Evolutionary conservation across 2,888 invertebrate species (phyloP), one percentile per base, ranked within the genome.

Genomic region (Drosophila pseudotalamancana): DNA sequence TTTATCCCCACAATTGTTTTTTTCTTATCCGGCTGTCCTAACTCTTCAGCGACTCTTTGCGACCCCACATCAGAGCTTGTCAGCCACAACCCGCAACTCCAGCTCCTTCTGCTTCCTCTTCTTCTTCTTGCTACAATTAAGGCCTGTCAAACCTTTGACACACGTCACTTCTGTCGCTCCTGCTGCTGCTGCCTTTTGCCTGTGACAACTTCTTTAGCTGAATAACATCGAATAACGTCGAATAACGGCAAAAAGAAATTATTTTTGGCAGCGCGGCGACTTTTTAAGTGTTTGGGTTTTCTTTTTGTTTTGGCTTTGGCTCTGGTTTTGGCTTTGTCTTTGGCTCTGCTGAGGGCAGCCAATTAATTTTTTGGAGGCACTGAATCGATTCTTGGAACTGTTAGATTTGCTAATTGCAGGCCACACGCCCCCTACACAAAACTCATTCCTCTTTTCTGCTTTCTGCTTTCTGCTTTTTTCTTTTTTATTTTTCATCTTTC

Each of bases 131-230:
- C 67, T 60, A 72, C 87, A 87, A 81, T 82, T 86, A 82, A 84
- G 81, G 77, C 81, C 85, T 88, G 88, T 78, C 83, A 85, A 89
- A 88, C 80, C 80, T 83, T 85, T 89, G 88, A 88, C 87, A 82
- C 83, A 77, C 77, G 77, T 71, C 72, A 61, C 71, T 32, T 32
- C 48, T 35, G 61, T 48, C 18, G 40, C 43, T 54, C 45, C 11
- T 32, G 49, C 21, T 16, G 64, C n/a, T 45, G 21, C 42, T 35
- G 48, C 48, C 34, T 40, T n/a, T 21, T 23, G 64, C 34, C 37
- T 42, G 70, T 75, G 66, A 78, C 76, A 67, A 78, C 76, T 79
- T 83, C 73, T 69, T 82, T 67, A 62, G 57, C 55, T 43, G 39
- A 29, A 39, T 59, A n/a, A n/a, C n/a, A n/a, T n/a, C n/a, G n/a